phyloP scores from a whole-genome alignment of 92 coral and sea anemone genomes.

The Porites cylindrica region DNA sequence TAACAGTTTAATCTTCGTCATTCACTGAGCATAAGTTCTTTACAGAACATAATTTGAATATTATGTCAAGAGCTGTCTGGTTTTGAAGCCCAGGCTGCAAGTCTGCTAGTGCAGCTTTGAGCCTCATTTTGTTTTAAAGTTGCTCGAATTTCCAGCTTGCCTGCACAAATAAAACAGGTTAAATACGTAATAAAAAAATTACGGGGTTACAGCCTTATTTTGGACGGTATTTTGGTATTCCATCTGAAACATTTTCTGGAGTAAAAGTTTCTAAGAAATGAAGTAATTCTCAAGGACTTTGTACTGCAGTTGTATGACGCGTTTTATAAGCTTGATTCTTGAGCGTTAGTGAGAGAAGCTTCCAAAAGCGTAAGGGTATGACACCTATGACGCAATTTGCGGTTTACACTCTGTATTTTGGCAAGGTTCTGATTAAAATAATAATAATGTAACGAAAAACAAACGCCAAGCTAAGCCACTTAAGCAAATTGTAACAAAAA shows the following conservation, averaged over 20 bases:
- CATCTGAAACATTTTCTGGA: background rate
- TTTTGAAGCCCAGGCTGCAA: constrained; percentile 33
- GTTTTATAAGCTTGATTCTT: too few species aligned
- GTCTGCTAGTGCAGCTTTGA: too few species aligned
- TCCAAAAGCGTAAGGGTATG: constrained; percentile 11
- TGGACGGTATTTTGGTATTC: too few species aligned
- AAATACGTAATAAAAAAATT: too few species aligned
- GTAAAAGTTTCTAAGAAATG: too few species aligned
- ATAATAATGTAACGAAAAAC: too few species aligned
- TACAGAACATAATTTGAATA: constrained; percentile 6
- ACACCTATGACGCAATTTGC: constrained; percentile 23
- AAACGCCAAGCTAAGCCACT: too few species aligned
- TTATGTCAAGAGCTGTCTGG: constrained; percentile 10
- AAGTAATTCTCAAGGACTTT: background rate
- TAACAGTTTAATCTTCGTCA: constrained; percentile 3
- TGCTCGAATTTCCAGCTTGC: constrained; percentile 19
- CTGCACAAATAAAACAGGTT: constrained; percentile 19
- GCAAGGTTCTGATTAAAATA: too few species aligned
- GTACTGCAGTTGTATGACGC: constrained; percentile 13
- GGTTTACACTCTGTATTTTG: too few species aligned
- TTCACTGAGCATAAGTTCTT: background rate
- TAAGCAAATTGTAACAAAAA: constrained; percentile 2
- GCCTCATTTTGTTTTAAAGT: constrained; percentile 28
- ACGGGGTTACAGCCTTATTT: too few species aligned
- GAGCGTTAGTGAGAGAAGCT: constrained; percentile 29